Conservation (phyloP, 2,797 vertebrate genomes). For the Onychomys torridus region DNA sequence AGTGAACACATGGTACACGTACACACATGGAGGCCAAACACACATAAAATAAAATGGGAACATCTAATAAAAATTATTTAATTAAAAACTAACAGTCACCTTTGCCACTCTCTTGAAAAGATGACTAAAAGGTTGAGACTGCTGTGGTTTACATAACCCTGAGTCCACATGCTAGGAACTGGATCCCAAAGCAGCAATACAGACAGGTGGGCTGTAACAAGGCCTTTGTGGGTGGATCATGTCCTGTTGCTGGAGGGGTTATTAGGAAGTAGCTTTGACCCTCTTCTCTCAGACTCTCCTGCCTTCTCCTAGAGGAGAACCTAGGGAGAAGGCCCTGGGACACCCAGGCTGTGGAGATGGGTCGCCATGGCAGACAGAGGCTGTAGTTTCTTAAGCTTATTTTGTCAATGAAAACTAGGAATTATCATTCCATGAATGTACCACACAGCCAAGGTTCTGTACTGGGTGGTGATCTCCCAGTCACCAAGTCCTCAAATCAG, state of each 20-base stretch:
- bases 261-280: neutral
- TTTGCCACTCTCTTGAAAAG: neutral
- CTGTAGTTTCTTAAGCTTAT: neutral
- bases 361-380: neutral
- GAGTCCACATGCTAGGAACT: neutral
- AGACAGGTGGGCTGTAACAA: neutral
- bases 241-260: neutral
- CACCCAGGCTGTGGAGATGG: neutral
- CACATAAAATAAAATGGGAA: neutral
- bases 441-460: neutral
- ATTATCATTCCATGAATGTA: neutral
- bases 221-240: too few species aligned
- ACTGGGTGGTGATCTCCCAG: rapidly evolving
- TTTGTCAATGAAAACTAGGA: neutral
- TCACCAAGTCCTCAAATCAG: neutral
- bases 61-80: neutral
- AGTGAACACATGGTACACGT: too few species aligned
- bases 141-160: neutral
- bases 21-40: neutral
- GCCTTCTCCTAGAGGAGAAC: neutral
- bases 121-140: neutral
- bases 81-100: too few species aligned
- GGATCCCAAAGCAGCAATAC: neutral
- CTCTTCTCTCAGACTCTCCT: neutral
- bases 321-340: neutral